These are phyloP conservation scores for Enteromius trimaculatus DNA, from an alignment of 2,797 vertebrate species.

Conservation along the genomic window DNA sequence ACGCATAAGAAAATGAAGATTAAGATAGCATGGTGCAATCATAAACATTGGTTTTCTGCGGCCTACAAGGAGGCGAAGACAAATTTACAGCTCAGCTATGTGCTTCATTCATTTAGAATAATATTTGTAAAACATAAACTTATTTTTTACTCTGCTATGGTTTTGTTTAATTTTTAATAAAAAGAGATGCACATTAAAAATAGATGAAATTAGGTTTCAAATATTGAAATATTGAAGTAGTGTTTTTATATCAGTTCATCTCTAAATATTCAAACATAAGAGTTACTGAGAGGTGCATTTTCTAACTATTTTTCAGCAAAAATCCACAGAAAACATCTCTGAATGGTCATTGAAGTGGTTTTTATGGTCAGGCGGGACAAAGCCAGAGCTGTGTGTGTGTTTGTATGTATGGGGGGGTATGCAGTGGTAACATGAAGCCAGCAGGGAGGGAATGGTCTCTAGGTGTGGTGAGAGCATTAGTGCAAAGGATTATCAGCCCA, in stretches of 20 bases:
- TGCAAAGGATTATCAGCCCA: constrained; percentile 80
- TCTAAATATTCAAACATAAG: neutral
- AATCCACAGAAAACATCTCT: constrained; percentile 30
- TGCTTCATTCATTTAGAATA: neutral
- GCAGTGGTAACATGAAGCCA: constrained; percentile 65
- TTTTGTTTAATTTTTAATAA: neutral
- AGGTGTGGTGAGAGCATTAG: constrained; percentile 70
- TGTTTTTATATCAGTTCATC: neutral
- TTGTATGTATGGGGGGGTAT: constrained; percentile 58
- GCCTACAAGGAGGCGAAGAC: constrained; percentile 9
- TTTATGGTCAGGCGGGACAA: constrained; percentile 66
- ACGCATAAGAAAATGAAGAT: constrained; percentile 40
- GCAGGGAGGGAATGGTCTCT: constrained; percentile 63
- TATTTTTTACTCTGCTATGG: neutral
- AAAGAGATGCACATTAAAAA: neutral
- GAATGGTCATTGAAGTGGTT: constrained; percentile 60
- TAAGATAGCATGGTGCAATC: constrained; percentile 54
- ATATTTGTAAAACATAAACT: neutral
- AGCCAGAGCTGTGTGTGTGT: constrained; percentile 66
- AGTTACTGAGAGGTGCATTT: neutral
- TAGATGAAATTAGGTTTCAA: neutral
- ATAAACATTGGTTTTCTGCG: constrained; percentile 51
- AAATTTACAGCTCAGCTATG: constrained; percentile 31
- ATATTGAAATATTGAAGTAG: neutral
- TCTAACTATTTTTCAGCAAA: neutral